A percentile compares a stretch with the other conserved stretches of the same genome.
phyloP scores from a whole-genome alignment of 2,797 vertebrate genomes.

The Crenuchus spilurus region DNA sequence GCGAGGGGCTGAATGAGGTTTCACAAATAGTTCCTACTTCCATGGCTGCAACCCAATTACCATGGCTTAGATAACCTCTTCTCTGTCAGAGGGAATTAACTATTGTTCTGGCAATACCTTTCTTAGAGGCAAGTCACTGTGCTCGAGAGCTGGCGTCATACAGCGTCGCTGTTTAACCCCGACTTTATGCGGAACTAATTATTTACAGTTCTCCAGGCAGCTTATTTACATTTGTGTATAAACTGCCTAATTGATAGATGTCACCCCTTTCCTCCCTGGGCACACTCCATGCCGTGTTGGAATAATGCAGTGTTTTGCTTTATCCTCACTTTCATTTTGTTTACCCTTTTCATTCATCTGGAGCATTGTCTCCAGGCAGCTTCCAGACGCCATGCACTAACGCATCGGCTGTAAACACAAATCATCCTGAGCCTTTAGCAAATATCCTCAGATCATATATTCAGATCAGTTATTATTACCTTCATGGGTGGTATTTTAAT shows the following conservation, averaged over 20 bases:
- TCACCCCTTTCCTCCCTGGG: slow-evolving; percentile 74
- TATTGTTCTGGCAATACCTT: slow-evolving; percentile 67
- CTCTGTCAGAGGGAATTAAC: slow-evolving; percentile 76
- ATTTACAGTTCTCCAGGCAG: slow-evolving; percentile 77
- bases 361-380: slow-evolving; percentile 16
- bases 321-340: slow-evolving; percentile 65
- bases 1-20: slow-evolving; percentile 55
- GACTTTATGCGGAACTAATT: slow-evolving; percentile 80
- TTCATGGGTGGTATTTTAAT: slow-evolving; percentile 10
- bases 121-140: slow-evolving; percentile 64
- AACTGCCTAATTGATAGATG: slow-evolving; percentile 82
- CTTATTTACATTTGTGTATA: slow-evolving; percentile 79
- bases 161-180: slow-evolving; percentile 70
- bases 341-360: slow-evolving; percentile 54
- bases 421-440: slow-evolving; percentile 14
- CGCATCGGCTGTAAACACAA: slow-evolving; percentile 3
- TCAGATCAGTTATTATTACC: slow-evolving; percentile 34
- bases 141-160: slow-evolving; percentile 70
- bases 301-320: slow-evolving; percentile 73
- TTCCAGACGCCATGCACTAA: neutral
- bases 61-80: slow-evolving; percentile 71
- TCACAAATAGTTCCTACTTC: slow-evolving; percentile 78
- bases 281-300: slow-evolving; percentile 71
- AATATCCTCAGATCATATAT: slow-evolving; percentile 20
- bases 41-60: slow-evolving; percentile 76